These are phyloP conservation scores for Ecliptopera silaceata DNA, from an alignment of 2,888 invertebrate species.

Conservation along the genomic window DNA sequence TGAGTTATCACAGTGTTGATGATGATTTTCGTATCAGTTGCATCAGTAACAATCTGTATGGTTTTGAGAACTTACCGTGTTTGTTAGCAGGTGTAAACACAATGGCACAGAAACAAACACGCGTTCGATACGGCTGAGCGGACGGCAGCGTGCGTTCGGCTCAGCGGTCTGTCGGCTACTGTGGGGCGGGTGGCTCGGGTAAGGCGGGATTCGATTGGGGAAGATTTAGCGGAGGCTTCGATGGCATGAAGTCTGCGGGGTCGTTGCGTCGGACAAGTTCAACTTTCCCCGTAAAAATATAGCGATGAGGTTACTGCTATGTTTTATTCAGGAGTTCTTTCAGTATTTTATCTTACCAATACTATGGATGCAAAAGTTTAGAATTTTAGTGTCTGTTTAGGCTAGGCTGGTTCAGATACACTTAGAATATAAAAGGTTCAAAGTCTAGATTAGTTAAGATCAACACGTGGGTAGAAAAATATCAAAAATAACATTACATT, in stretches of 20 bases:
- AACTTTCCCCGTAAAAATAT: conserved; percentile 39
- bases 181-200: conserved; percentile 58
- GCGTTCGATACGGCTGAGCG: conserved; percentile 50
- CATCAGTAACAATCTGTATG: not conserved
- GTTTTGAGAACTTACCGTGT: conserved; percentile 33
- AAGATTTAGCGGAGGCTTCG: conserved; percentile 32
- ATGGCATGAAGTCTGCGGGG: conserved; percentile 25
- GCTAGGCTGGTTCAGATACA: no score
- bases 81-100: conserved; percentile 39
- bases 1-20: not conserved
- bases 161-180: conserved; percentile 56
- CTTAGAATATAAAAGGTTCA: no score
- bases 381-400: no score
- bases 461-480: no score
- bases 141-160: conserved; percentile 55
- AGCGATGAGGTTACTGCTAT: conserved; percentile 17
- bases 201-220: conserved; percentile 40
- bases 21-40: not conserved
- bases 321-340: conserved; percentile 14
- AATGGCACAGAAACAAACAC: conserved; percentile 52
- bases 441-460: no score
- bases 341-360: not conserved
- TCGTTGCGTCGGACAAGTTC: conserved; percentile 33
- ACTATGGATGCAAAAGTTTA: no score
- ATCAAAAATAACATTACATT: no score